These are phyloP conservation scores for Gopherus flavomarginatus DNA, from an alignment of 2,113 vertebrate genomes.

Conservation along the genomic window DNA sequence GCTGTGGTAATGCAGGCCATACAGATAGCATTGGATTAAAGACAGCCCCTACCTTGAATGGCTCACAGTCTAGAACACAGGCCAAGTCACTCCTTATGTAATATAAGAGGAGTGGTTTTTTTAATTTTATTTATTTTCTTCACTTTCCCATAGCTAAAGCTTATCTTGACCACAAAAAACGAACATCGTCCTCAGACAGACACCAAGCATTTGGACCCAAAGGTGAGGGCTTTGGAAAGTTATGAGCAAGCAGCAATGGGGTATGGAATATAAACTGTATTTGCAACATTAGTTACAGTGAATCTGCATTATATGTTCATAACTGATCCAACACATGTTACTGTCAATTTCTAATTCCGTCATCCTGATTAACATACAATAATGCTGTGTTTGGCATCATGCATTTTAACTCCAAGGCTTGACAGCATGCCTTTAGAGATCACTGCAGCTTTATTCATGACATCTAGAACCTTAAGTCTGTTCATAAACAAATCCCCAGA, in stretches of 20 bases:
- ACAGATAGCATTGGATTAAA: neutral
- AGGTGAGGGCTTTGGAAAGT: neutral
- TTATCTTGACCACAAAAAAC: neutral
- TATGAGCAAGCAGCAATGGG: accelerated
- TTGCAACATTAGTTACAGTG: neutral
- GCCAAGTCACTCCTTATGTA: neutral
- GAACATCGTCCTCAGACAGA: neutral
- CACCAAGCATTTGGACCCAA: neutral
- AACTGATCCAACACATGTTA: neutral
- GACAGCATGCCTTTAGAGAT: conserved; percentile 26
- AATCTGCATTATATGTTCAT: neutral
- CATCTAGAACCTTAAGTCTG: neutral
- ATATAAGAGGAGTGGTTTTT: neutral
- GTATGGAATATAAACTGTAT: neutral
- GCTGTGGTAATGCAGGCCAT: neutral
- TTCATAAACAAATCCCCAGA: neutral
- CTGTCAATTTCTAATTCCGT: neutral
- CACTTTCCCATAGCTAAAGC: neutral
- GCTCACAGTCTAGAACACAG: neutral
- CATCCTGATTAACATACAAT: neutral
- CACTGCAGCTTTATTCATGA: neutral
- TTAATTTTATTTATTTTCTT: accelerated
- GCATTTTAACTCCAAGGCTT: conserved; percentile 15
- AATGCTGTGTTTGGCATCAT: neutral
- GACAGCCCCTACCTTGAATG: accelerated